phyloP scores from a whole-genome alignment of 2,888 invertebrate genomes.

The Drosophila paracracens region DNA sequence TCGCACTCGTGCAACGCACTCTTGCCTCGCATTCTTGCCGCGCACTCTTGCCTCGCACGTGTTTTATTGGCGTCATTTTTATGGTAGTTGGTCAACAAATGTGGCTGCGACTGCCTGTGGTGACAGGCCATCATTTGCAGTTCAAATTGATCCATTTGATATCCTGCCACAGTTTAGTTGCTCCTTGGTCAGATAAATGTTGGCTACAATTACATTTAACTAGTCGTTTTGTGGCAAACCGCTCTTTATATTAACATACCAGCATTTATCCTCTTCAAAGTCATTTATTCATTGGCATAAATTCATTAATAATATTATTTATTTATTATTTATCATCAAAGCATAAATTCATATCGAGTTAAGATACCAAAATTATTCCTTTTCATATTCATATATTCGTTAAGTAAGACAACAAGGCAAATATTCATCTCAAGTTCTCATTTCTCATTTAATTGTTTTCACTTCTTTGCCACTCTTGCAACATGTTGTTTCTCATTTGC shows the following conservation, averaged over 20 bases:
- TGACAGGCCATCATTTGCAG: conserved; percentile 6
- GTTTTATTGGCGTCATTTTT: not conserved
- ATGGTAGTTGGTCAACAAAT: conserved; percentile 1
- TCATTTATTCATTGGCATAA: too few species aligned
- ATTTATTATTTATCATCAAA: too few species aligned
- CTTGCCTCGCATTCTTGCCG: not conserved
- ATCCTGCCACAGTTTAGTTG: not conserved
- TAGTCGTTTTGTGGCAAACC: not conserved
- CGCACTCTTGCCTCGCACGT: not conserved
- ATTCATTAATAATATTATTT: too few species aligned
- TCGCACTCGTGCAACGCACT: too few species aligned
- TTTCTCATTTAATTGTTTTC: not conserved
- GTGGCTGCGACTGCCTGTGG: not conserved
- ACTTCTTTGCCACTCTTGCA: not conserved
- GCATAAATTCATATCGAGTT: not conserved
- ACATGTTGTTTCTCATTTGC: not conserved
- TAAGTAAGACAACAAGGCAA: not conserved
- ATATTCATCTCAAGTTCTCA: not conserved
- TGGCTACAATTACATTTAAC: not conserved
- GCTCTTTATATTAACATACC: not conserved
- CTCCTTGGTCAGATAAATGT: conserved; percentile 10
- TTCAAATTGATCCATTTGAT: conserved; percentile 1
- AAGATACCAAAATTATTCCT: too few species aligned
- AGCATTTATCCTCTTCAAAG: not conserved
- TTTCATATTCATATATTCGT: too few species aligned